phyloP scores from a whole-genome alignment of 2,113 vertebrate genomes.

The Epinephelus fuscoguttatus region DNA sequence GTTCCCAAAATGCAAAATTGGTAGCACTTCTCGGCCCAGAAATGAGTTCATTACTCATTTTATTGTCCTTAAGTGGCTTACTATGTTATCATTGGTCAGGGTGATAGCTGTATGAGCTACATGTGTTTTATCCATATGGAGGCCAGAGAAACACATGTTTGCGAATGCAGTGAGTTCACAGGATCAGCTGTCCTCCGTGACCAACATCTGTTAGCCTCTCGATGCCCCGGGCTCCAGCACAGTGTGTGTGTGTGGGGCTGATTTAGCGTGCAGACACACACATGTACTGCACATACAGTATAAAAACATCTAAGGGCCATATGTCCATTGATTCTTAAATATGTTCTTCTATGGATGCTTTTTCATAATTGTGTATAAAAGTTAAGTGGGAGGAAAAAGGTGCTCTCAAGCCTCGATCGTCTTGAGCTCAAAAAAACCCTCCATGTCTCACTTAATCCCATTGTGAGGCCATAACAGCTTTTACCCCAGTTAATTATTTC shows the following conservation, averaged over 20 bases:
- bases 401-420: conserved; percentile 59
- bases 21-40: background rate
- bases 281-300: conserved; percentile 35
- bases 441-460: conserved; percentile 78
- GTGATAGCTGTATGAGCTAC: conserved; percentile 33
- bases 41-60: conserved; percentile 11
- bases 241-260: conserved; percentile 39
- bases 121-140: conserved; percentile 80
- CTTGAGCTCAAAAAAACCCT: conserved; percentile 66
- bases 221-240: conserved; percentile 58
- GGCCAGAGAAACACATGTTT: conserved; percentile 72
- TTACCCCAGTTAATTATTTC: conserved; percentile 86
- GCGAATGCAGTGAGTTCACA: conserved; percentile 63
- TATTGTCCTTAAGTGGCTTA: conserved; percentile 26
- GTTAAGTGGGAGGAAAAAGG: conserved; percentile 69
- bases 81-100: conserved; percentile 49
- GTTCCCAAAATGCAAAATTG: background rate
- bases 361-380: conserved; percentile 72
- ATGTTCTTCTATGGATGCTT: conserved; percentile 58
- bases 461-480: conserved; percentile 81
- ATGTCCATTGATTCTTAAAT: conserved; percentile 55
- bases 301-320: conserved; percentile 59
- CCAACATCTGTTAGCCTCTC: conserved; percentile 80
- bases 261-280: conserved; percentile 49
- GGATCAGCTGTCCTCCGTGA: conserved; percentile 80